phyloP scores from a whole-genome alignment of 2,113 vertebrate genomes.

The Silurus glanis region DNA sequence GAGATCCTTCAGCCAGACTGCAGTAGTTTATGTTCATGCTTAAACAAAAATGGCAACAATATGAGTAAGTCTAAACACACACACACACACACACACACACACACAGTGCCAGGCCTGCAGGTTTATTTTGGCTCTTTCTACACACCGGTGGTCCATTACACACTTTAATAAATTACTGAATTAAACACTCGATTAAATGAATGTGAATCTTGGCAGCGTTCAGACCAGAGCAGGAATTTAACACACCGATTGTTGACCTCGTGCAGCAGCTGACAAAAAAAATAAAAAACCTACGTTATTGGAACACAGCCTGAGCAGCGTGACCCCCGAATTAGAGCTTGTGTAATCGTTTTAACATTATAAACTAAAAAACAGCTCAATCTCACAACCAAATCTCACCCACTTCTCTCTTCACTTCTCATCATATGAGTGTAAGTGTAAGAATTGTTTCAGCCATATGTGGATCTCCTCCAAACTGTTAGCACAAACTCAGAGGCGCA shows the following conservation, averaged over 20 bases:
- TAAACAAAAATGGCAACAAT: constrained; percentile 66
- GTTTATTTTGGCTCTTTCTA: constrained; percentile 67
- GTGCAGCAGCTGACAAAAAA: not conserved
- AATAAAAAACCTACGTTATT: not conserved
- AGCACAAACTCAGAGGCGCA: too few species aligned
- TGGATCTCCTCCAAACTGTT: too few species aligned
- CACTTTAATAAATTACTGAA: constrained; percentile 57
- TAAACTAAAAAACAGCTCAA: not conserved
- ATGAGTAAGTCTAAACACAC: constrained; percentile 58
- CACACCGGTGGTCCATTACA: constrained; percentile 9
- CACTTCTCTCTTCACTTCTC: not conserved
- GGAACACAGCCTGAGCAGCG: not conserved
- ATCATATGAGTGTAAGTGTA: too few species aligned
- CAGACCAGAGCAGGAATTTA: constrained; percentile 35
- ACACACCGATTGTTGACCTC: constrained; percentile 19
- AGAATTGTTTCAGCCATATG: too few species aligned
- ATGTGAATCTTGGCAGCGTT: constrained; percentile 36
- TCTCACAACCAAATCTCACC: not conserved
- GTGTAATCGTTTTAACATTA: not conserved
- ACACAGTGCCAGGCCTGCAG: constrained; percentile 56
- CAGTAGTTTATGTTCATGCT: constrained; percentile 67
- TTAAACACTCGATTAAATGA: constrained; percentile 58
- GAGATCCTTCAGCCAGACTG: not conserved
- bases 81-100: not conserved
- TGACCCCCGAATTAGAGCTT: not conserved